phyloP scores from a whole-genome alignment of 2,797 vertebrate species.

The Trachurus trachurus region DNA sequence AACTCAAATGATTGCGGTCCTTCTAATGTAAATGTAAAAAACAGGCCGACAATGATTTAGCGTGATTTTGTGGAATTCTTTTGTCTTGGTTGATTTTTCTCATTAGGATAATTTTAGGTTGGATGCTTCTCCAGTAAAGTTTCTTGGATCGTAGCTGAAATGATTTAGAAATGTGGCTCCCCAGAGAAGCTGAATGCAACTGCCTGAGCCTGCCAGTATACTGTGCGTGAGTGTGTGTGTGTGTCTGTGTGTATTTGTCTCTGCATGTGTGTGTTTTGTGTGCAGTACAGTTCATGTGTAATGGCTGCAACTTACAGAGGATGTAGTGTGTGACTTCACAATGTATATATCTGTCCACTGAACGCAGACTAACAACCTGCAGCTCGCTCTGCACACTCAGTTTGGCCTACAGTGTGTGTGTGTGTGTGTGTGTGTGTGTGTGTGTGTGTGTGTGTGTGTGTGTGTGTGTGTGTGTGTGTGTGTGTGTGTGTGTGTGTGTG shows the following conservation, averaged over 20 bases:
- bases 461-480: slow-evolving; percentile 21
- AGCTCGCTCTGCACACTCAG: slow-evolving; percentile 34
- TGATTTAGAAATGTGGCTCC: slow-evolving; percentile 66
- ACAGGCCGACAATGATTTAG: slow-evolving; percentile 1
- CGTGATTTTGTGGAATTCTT: slow-evolving; percentile 27
- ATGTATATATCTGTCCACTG: slow-evolving; percentile 46
- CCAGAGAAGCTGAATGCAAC: slow-evolving; percentile 38
- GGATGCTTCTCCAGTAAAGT: slow-evolving; percentile 46
- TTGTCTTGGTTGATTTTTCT: slow-evolving; percentile 56
- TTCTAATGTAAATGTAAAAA: slow-evolving; percentile 3
- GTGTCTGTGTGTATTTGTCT: slow-evolving; percentile 25
- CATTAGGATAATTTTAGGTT: slow-evolving; percentile 55
- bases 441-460: slow-evolving; percentile 19
- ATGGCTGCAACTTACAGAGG: slow-evolving; percentile 42
- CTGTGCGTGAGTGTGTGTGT: neutral
- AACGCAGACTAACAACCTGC: slow-evolving; percentile 55
- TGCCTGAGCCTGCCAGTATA: slow-evolving; percentile 29
- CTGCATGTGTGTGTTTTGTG: neutral
- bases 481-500: slow-evolving; percentile 22
- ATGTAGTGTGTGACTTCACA: slow-evolving; percentile 50
- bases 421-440: slow-evolving; percentile 10
- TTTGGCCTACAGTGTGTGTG: slow-evolving; percentile 39
- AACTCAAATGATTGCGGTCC: slow-evolving; percentile 1
- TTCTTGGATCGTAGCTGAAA: slow-evolving; percentile 48
- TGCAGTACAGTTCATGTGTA: slow-evolving; percentile 8